A percentile compares a stretch with the other conserved stretches of the same genome.
Evolutionary conservation across 64 coral and sea anemone genomes (phyloP).

Genomic region (Cladopsammia gracilis): DNA sequence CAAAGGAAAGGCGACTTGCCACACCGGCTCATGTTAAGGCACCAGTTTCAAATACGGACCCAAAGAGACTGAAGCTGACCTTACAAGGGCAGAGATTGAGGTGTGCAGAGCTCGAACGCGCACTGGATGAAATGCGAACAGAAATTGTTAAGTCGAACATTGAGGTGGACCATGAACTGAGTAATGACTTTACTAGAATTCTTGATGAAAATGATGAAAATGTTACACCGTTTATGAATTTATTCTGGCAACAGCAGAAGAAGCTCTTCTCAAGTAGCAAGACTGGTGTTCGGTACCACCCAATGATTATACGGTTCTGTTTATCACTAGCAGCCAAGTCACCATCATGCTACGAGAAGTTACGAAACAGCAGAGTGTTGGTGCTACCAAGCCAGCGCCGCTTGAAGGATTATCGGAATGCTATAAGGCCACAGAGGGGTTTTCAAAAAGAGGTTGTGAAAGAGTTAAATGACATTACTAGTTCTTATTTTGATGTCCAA

Average conservation of each 20-base stretch:
- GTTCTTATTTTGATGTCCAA: conserved; percentile 18
- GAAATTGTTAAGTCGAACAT: too few species aligned
- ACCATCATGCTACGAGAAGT: conserved; percentile 46
- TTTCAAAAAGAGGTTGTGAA: conserved; percentile 20
- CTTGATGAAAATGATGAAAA: conserved; percentile 4
- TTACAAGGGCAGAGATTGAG: too few species aligned
- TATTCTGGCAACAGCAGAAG: conserved; percentile 18
- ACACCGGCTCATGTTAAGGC: too few species aligned
- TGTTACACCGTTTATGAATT: conserved; percentile 38
- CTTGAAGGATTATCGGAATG: too few species aligned
- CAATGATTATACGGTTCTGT: conserved; percentile 23
- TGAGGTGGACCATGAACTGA: conserved; percentile 30
- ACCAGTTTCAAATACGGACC: too few species aligned
- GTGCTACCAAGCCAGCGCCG: conserved; percentile 43
- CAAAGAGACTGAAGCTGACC: too few species aligned
- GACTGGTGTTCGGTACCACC: conserved; percentile 41
- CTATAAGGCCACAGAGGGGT: conserved; percentile 22
- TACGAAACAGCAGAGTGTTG: conserved; percentile 26
- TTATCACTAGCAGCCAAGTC: conserved; percentile 49
- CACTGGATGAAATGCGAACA: too few species aligned
- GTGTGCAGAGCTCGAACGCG: too few species aligned
- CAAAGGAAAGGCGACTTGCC: too few species aligned
- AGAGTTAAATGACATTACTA: not conserved
- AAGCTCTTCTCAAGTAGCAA: conserved; percentile 28
- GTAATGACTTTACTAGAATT: conserved; percentile 24